A percentile compares a stretch with the other conserved stretches of the same genome.
Evolutionary conservation across 2,888 invertebrate species (phyloP).

Genomic region (Drosophila neoperkinsi): DNA sequence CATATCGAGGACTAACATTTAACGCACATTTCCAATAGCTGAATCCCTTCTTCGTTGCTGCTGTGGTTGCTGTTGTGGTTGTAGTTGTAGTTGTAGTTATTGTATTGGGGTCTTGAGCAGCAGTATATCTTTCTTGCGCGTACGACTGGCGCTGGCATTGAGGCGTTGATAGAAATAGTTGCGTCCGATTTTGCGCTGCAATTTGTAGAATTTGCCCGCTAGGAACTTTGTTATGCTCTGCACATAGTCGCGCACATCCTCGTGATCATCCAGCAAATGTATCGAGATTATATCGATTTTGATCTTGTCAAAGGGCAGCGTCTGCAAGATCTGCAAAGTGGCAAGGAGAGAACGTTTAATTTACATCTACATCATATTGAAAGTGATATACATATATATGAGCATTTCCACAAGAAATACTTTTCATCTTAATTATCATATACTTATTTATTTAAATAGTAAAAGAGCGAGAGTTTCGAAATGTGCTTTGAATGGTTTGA

Average conservation of each 20-base stretch:
- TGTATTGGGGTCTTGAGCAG: conserved; percentile 74
- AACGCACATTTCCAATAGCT: conserved; percentile 36
- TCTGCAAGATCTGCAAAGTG: conserved; percentile 82
- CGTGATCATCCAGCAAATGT: conserved; percentile 84
- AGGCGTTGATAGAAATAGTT: conserved; percentile 85
- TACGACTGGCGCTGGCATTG: conserved; percentile 78
- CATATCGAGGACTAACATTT: conserved; percentile 48
- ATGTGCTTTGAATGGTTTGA: neutral
- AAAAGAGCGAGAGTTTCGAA: neutral
- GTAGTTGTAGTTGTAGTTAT: conserved; percentile 53
- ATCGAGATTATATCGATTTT: conserved; percentile 85
- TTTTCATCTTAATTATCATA: neutral
- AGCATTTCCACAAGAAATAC: neutral
- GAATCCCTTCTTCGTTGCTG: conserved; percentile 17
- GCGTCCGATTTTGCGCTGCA: conserved; percentile 84
- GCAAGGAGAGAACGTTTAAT: neutral
- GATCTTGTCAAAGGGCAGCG: conserved; percentile 84
- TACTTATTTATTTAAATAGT: neutral
- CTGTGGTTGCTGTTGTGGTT: conserved; percentile 30
- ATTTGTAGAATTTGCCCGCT: conserved; percentile 84
- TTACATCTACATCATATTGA: too few species aligned
- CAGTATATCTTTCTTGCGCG: conserved; percentile 83
- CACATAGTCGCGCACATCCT: conserved; percentile 81
- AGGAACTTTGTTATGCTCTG: conserved; percentile 84
- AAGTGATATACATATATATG: neutral